Conservation (phyloP, 1,140 invertebrate genomes). For the Lepidurus packardi region DNA sequence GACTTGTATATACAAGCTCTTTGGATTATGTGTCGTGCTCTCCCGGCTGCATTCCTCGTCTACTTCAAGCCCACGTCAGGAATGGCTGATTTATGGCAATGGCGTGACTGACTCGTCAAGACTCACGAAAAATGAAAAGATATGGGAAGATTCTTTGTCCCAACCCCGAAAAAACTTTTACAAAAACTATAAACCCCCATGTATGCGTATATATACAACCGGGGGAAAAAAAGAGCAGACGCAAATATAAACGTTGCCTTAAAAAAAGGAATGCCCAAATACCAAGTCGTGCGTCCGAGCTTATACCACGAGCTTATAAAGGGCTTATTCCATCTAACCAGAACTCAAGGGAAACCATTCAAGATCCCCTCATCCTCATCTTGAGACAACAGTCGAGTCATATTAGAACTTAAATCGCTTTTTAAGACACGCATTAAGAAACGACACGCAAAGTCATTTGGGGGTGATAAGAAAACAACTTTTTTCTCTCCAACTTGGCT, state of each 20-base stretch:
- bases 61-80: slow-evolving; percentile 9
- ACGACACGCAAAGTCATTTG: neutral
- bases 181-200: neutral
- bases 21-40: slow-evolving; percentile 6
- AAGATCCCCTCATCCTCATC: neutral
- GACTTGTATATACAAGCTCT: slow-evolving; percentile 19
- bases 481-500: neutral
- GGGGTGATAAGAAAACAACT: neutral
- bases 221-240: neutral
- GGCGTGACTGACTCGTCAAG: slow-evolving; percentile 20
- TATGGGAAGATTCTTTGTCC: neutral
- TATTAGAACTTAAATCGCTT: neutral
- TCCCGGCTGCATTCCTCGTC: slow-evolving; percentile 7
- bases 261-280: neutral
- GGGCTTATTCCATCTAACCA: neutral
- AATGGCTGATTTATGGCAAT: slow-evolving; percentile 19
- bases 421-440: neutral
- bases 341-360: neutral
- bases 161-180: neutral
- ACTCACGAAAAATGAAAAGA: slow-evolving; percentile 10
- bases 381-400: neutral
- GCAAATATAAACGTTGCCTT: neutral
- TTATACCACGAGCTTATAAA: slow-evolving; percentile 1
- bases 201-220: neutral
- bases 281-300: neutral